These are phyloP conservation scores for Terrapene triunguis DNA, from an alignment of 2,113 vertebrate species.

Conservation along the genomic window DNA sequence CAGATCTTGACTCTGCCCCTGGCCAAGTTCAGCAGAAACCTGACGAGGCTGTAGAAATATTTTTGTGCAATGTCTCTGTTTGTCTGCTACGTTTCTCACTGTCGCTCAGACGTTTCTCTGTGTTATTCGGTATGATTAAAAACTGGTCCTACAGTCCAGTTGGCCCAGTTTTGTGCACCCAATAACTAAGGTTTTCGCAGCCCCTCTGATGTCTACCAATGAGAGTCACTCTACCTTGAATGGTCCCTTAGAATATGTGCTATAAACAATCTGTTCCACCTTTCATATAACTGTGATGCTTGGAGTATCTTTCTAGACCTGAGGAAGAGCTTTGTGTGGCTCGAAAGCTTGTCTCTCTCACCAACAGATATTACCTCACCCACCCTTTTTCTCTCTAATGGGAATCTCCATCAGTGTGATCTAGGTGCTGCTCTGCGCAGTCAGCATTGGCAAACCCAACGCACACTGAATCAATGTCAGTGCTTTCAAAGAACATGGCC, in stretches of 20 bases:
- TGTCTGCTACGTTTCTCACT: not conserved
- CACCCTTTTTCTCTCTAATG: not conserved
- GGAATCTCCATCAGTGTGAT: not conserved
- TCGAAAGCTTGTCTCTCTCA: too few species aligned
- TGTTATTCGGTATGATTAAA: not conserved
- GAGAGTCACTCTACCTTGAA: not conserved
- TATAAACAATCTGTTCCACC: too few species aligned
- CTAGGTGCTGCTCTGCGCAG: not conserved
- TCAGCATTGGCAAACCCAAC: not conserved
- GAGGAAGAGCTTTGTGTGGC: too few species aligned
- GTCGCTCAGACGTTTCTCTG: not conserved
- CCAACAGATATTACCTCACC: too few species aligned
- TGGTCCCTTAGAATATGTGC: too few species aligned
- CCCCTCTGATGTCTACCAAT: not conserved
- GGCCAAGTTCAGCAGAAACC: not conserved
- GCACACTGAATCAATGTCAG: not conserved
- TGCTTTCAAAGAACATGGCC: not conserved
- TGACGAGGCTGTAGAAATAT: fast-evolving
- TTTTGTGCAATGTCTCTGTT: not conserved
- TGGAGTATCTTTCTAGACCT: too few species aligned
- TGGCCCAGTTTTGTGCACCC: not conserved
- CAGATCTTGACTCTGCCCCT: not conserved
- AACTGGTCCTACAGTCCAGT: not conserved
- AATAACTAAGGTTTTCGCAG: not conserved
- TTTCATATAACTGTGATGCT: too few species aligned